These are phyloP conservation scores for Deilephila porcellus DNA, from an alignment of 2,888 invertebrate species.

Conservation along the genomic window DNA sequence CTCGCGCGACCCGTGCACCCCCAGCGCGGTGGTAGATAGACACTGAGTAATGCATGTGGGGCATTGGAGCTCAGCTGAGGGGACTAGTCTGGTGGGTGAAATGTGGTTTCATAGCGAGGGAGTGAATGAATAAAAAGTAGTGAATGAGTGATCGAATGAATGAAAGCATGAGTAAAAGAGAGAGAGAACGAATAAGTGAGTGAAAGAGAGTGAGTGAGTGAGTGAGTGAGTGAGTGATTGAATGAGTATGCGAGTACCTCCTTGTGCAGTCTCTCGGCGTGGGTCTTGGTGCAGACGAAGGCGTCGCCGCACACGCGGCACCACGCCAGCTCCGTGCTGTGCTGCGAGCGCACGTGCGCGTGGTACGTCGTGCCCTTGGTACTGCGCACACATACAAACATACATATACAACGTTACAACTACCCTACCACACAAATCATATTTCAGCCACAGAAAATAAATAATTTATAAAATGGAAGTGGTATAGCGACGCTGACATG, in stretches of 20 bases:
- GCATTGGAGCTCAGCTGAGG: constrained; percentile 21
- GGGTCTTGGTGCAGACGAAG: constrained; percentile 66
- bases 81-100: constrained; percentile 11
- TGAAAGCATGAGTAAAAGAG: too few relatives aligned
- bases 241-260: constrained; percentile 21
- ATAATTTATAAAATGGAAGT: too few relatives aligned
- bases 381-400: background rate
- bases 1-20: background rate
- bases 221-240: background rate
- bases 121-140: too few relatives aligned
- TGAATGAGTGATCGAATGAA: too few relatives aligned
- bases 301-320: constrained; percentile 67
- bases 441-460: too few relatives aligned
- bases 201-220: too few relatives aligned
- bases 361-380: constrained; percentile 31
- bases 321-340: constrained; percentile 30
- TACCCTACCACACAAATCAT: too few relatives aligned
- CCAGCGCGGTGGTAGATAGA: constrained; percentile 10
- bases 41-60: constrained; percentile 23
- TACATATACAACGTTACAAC: background rate
- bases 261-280: constrained; percentile 62
- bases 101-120: too few relatives aligned
- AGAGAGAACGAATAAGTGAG: too few relatives aligned
- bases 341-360: constrained; percentile 30
- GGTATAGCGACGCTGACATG: too few relatives aligned